phyloP scores from a whole-genome alignment of 2,113 vertebrate genomes.

The Pygathrix nemaeus region DNA sequence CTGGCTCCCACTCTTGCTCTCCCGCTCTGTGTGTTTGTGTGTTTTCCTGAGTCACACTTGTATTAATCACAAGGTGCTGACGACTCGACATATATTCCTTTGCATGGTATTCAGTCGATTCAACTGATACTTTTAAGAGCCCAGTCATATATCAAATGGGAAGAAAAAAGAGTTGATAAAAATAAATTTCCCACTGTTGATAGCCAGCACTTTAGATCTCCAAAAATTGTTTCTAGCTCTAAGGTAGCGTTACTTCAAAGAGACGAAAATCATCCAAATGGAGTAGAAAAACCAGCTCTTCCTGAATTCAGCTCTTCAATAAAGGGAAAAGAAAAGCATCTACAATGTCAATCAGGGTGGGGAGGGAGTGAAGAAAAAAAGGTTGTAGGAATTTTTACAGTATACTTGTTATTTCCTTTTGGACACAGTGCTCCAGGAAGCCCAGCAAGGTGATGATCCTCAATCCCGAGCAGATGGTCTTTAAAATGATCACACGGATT shows the following conservation, averaged over 20 bases:
- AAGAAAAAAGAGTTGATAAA: conserved; percentile 20
- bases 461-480: conserved; percentile 83
- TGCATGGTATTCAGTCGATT: conserved; percentile 66
- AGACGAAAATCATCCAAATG: conserved; percentile 73
- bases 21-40: not conserved
- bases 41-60: conserved; percentile 15
- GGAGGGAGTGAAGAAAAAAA: not conserved
- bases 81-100: conserved; percentile 76
- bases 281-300: conserved; percentile 72
- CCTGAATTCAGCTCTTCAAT: conserved; percentile 76
- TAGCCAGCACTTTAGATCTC: conserved; percentile 70
- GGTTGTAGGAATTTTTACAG: conserved; percentile 74
- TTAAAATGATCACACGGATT: conserved; percentile 79
- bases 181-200: conserved; percentile 59
- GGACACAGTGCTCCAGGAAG: conserved; percentile 67
- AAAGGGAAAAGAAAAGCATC: conserved; percentile 67
- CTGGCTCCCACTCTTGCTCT: not conserved
- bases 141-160: conserved; percentile 72
- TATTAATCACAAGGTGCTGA: conserved; percentile 75
- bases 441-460: conserved; percentile 77
- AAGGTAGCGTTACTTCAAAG: conserved; percentile 80
- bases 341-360: conserved; percentile 81
- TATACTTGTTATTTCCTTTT: conserved; percentile 76
- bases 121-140: conserved; percentile 74
- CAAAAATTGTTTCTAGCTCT: conserved; percentile 68